Evolutionary conservation across 1,140 invertebrate genomes (phyloP).

Genomic region (Euschistus heros): DNA sequence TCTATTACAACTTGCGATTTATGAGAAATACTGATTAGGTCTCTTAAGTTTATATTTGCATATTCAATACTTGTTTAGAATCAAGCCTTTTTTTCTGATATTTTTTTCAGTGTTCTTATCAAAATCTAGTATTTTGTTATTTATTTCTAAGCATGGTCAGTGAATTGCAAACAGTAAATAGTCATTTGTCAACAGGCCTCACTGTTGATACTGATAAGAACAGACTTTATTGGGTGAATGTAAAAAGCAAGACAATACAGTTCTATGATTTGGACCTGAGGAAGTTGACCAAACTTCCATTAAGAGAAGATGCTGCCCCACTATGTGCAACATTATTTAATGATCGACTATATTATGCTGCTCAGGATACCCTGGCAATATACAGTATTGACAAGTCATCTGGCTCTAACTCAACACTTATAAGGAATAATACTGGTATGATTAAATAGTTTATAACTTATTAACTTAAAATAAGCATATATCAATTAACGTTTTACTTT

Average conservation of each 20-base stretch:
- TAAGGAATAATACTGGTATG: conserved; percentile 51
- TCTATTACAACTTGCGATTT: no score
- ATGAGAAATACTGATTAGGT: no score
- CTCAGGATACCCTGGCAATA: conserved; percentile 41
- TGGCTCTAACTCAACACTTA: conserved; percentile 33
- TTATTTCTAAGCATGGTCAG: no score
- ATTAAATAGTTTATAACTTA: neutral
- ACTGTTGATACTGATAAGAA: conserved; percentile 47
- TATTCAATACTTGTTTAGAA: no score
- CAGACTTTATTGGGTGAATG: conserved; percentile 60
- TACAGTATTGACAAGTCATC: conserved; percentile 43
- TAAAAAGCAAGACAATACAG: conserved; percentile 47
- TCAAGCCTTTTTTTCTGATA: no score
- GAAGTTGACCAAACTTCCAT: conserved; percentile 37
- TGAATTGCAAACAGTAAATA: no score
- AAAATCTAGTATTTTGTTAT: no score
- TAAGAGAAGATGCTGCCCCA: conserved; percentile 33
- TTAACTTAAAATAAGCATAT: no score
- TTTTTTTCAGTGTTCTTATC: no score
- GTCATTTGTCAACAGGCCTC: conserved; percentile 38
- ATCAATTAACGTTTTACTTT: no score
- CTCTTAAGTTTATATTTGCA: no score
- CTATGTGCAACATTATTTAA: conserved; percentile 48
- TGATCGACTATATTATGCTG: conserved; percentile 46
- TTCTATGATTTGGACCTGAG: conserved; percentile 47